Conservation (phyloP, 2,888 invertebrate species). For the Patella pellucida region DNA sequence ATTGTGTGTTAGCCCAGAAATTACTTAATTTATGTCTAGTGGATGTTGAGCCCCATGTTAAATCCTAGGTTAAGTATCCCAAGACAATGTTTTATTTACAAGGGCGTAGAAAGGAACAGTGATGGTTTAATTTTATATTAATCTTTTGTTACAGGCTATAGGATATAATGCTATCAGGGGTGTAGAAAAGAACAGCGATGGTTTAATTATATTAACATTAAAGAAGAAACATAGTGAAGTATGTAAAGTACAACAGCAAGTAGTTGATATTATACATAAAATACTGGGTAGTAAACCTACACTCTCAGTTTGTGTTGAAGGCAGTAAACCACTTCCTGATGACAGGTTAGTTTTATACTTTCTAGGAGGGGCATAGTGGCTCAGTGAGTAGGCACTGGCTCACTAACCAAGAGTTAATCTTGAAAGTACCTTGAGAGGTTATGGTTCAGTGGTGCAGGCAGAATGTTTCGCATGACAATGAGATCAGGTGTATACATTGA, state of each 20-base stretch:
- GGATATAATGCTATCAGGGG: slow-evolving; percentile 91
- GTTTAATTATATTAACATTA: slow-evolving; percentile 87
- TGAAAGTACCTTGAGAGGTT: too few species aligned
- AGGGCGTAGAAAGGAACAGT: slow-evolving; percentile 84
- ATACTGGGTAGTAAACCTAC: slow-evolving; percentile 86
- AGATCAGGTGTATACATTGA: too few species aligned
- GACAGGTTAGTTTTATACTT: slow-evolving; percentile 73
- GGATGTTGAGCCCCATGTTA: too few species aligned
- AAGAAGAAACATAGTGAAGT: slow-evolving; percentile 86
- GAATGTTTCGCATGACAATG: too few species aligned
- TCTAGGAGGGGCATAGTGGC: too few species aligned
- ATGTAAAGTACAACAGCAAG: slow-evolving; percentile 81
- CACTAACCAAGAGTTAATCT: too few species aligned
- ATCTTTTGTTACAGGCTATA: slow-evolving; percentile 77
- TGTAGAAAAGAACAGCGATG: slow-evolving; percentile 87
- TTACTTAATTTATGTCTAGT: too few species aligned
- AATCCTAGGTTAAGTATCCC: too few species aligned
- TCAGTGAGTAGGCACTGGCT: too few species aligned
- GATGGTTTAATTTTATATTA: slow-evolving; percentile 85
- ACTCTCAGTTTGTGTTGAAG: slow-evolving; percentile 83
- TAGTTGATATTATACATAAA: slow-evolving; percentile 64
- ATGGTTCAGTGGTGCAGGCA: too few species aligned
- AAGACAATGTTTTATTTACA: too few species aligned
- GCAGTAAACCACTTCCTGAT: slow-evolving; percentile 84
- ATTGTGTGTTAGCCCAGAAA: too few species aligned